Conservation (phyloP, 30 jellyfish, hydroid and myxozoan genomes). For the Morbakka virulenta region DNA sequence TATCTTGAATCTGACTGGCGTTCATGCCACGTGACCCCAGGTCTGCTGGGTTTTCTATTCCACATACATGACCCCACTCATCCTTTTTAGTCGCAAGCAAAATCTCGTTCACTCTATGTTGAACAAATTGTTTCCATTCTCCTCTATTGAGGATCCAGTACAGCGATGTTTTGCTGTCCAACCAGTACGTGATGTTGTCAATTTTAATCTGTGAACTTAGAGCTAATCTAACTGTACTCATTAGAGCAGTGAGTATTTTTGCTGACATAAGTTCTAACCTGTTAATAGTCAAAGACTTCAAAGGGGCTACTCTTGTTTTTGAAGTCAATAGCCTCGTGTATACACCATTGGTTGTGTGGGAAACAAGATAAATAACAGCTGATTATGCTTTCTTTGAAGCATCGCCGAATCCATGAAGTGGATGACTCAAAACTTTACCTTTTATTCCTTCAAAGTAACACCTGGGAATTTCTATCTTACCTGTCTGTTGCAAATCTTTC, state of each 20-base stretch:
- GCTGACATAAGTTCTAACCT: slow-evolving; percentile 15
- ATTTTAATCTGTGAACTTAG: not conserved
- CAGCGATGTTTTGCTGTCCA: slow-evolving; percentile 12
- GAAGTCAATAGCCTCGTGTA: too few species aligned
- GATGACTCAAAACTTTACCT: not conserved
- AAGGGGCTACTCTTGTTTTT: slow-evolving; percentile 8
- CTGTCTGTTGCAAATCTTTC: not conserved
- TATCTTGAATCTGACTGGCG: too few species aligned
- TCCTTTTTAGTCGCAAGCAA: too few species aligned
- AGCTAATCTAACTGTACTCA: not conserved
- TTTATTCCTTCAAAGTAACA: not conserved
- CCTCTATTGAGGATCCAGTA: slow-evolving; percentile 18
- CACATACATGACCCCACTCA: slow-evolving; percentile 54
- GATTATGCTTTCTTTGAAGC: slow-evolving; percentile 18
- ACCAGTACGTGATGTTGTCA: not conserved
- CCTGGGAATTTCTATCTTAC: not conserved
- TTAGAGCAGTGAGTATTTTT: not conserved
- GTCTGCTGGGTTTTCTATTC: slow-evolving; percentile 59
- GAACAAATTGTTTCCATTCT: too few species aligned
- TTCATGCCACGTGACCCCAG: slow-evolving; percentile 47
- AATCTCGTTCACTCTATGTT: too few species aligned
- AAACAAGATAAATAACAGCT: too few species aligned
- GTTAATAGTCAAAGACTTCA: not conserved
- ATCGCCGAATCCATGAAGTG: slow-evolving; percentile 7
- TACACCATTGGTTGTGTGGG: too few species aligned